A percentile compares a stretch with the other conserved stretches of the same genome.
Conservation (phyloP, 2,888 invertebrate genomes). For the Caenorhabditis sinica region DNA sequence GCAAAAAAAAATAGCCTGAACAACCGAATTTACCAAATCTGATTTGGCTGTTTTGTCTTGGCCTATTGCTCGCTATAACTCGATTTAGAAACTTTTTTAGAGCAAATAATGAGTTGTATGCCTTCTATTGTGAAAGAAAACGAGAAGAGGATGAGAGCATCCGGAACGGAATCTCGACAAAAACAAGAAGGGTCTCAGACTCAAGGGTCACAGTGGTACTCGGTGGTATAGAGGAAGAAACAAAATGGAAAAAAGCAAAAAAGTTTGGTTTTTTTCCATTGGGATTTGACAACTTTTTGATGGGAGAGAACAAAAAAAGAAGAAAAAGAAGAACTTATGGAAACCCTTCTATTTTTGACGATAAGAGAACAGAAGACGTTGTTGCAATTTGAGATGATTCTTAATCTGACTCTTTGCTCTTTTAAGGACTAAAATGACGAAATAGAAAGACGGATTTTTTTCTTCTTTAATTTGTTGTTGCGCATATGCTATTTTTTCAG, state of each 20-base stretch:
- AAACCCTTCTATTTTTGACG: background rate
- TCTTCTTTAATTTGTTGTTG: constrained; percentile 63
- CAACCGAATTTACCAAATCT: constrained; percentile 33
- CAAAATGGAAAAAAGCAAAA: constrained; percentile 21
- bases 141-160: constrained; percentile 55
- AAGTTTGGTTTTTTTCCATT: constrained; percentile 16
- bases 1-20: constrained; percentile 18
- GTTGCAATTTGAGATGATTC: constrained; percentile 41
- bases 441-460: constrained; percentile 36
- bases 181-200: constrained; percentile 27
- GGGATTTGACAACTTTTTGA: constrained; percentile 48
- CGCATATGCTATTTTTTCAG: constrained; percentile 59
- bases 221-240: constrained; percentile 4
- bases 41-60: constrained; percentile 51
- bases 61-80: constrained; percentile 46
- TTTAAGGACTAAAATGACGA: constrained; percentile 13
- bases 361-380: constrained; percentile 1
- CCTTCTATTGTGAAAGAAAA: constrained; percentile 5
- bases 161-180: constrained; percentile 59
- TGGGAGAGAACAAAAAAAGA: background rate
- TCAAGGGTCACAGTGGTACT: constrained; percentile 41
- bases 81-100: constrained; percentile 48
- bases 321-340: constrained; percentile 24
- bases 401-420: constrained; percentile 28
- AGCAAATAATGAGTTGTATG: constrained; percentile 28